These are phyloP conservation scores for Lasioglossum oenotherae DNA, from an alignment of 2,888 invertebrate genomes.

Conservation along the genomic window DNA sequence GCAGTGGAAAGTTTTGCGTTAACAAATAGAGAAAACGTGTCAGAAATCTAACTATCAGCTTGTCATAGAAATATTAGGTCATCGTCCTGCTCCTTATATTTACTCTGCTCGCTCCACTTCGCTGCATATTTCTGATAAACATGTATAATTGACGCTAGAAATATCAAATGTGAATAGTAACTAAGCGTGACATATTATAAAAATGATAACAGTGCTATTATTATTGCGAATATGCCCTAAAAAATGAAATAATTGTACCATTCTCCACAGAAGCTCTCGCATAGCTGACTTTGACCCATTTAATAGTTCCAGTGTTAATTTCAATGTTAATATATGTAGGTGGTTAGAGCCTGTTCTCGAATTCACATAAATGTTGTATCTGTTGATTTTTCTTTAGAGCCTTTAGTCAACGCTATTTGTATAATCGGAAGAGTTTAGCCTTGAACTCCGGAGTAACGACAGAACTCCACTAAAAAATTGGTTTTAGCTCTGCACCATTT, in stretches of 20 bases:
- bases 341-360: neutral
- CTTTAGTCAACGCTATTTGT: neutral
- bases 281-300: neutral
- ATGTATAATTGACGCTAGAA: neutral
- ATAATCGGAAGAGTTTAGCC: neutral
- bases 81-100: neutral
- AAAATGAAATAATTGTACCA: too few relatives aligned
- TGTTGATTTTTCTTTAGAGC: neutral
- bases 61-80: neutral
- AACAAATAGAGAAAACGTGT: conserved; percentile 14
- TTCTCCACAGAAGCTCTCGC: neutral
- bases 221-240: too few relatives aligned
- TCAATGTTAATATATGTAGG: neutral
- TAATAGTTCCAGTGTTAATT: neutral
- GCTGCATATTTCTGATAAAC: neutral
- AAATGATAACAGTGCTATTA: neutral
- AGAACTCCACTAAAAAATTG: neutral
- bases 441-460: neutral
- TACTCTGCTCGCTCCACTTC: neutral
- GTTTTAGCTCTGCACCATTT: neutral
- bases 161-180: neutral
- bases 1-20: conserved; percentile 35
- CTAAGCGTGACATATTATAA: neutral
- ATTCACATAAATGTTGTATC: neutral
- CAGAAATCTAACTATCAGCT: neutral